phyloP scores from a whole-genome alignment of 2,888 invertebrate species.

The Ypsolopha sequella region DNA sequence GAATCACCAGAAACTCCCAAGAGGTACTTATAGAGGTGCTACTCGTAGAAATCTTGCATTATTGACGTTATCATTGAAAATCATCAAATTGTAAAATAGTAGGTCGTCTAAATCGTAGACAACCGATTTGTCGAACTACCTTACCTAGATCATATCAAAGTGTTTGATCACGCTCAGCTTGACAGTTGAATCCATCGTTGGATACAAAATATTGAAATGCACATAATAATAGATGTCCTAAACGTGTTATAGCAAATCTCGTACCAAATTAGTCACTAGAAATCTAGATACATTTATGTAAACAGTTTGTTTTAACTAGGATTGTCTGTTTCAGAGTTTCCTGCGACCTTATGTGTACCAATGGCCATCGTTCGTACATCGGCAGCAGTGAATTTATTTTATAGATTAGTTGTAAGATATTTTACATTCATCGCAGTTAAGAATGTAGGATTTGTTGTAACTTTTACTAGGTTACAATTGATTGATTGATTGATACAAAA shows the following conservation, averaged over 20 bases:
- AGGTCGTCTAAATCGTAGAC: background rate
- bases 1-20: slow-evolving; percentile 28
- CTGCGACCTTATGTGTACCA: slow-evolving; percentile 36
- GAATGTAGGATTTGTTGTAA: background rate
- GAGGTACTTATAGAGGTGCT: too few relatives aligned
- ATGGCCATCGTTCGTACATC: slow-evolving; percentile 47
- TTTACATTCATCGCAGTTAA: slow-evolving; percentile 14
- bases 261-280: too few relatives aligned
- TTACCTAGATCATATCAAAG: background rate
- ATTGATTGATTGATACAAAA: too few relatives aligned
- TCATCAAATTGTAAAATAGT: background rate
- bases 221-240: too few relatives aligned
- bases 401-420: slow-evolving; percentile 8
- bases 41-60: background rate
- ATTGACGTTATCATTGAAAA: background rate
- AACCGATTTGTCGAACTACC: background rate
- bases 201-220: too few relatives aligned
- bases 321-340: slow-evolving; percentile 30
- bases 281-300: too few relatives aligned
- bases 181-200: too few relatives aligned
- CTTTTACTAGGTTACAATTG: background rate
- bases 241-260: too few relatives aligned
- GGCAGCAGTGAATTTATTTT: slow-evolving; percentile 28
- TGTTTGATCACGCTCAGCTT: too few relatives aligned
- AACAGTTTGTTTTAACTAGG: too few relatives aligned